Base-by-base conservation (phyloP, 2,888 invertebrate genomes). In the Torymus tubicola region DNA sequence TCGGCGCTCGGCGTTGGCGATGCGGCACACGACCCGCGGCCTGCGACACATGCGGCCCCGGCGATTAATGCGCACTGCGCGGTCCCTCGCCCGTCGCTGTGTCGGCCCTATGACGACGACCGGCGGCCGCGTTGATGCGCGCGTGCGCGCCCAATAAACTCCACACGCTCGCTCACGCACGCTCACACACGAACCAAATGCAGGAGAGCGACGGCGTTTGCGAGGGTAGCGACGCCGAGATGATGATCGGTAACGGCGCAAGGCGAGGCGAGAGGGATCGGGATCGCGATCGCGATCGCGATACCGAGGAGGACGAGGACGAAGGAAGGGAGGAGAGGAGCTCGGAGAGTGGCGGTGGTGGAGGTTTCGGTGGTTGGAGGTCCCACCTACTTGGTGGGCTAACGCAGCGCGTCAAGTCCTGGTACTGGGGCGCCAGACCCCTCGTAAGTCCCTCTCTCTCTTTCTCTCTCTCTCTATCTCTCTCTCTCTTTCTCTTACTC, bases 331-430 rank as follows among this genome's bases (percentile, higher is more conserved):
- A 89, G 85, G 90, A 90, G 85, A 89, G 90, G 86, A 90, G 87
- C 89, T 89, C 89, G 86, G 89, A 90, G 89, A 88, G 90, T 89
- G 89, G 89, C 87, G 87, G 89, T 89, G 90, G 89, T 89, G 90
- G 90, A 88, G 90, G 90, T 90, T 90, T 91, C 87, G 96, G 96
- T 94, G 96, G 96, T 93, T 96, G 96, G 94, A 96, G 96, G 93
- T 96, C 96, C 93, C 96, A 96, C 94, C 86, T 90, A 81, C 95
- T 97, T 93, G 96, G 96, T 94, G 96, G 96, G 94, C 96, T 96
- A 95, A 97, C 97, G 94, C 96, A 96, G 95, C 96, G 96, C 95
- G 96, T 96, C 94, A 96, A 96, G 94, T 96, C 96, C 93, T 97
- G 97, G 96, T 97, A 97, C 95, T 96, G 96, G 96, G 97, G 96